phyloP scores from a whole-genome alignment of 2,113 vertebrate genomes.

The Grus americana region DNA sequence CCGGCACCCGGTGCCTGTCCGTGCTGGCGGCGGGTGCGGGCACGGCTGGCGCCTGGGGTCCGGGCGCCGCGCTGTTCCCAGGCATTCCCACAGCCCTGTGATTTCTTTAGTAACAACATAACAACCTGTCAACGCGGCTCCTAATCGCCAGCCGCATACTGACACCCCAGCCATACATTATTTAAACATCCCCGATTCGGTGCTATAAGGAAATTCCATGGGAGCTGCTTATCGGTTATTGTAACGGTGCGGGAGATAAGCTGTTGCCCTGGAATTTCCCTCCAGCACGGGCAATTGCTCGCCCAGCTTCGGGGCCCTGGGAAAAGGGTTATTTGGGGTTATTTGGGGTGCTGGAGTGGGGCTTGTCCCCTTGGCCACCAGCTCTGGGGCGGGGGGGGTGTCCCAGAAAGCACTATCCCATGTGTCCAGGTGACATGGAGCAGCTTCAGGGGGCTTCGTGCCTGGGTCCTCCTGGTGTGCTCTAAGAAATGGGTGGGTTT shows the following conservation, averaged over 20 bases:
- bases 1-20: background rate
- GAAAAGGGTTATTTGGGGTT: background rate
- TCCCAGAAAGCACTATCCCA: background rate
- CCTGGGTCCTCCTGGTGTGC: fast-evolving
- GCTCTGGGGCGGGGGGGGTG: background rate
- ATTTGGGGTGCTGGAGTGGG: background rate
- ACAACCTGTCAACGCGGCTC: background rate
- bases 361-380: background rate
- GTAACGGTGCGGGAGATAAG: background rate
- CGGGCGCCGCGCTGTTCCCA: background rate
- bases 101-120: background rate
- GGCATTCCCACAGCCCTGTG: background rate
- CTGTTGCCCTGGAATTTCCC: background rate
- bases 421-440: fast-evolving
- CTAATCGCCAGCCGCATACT: background rate
- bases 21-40: fast-evolving
- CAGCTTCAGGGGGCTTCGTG: fast-evolving
- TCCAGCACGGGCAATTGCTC: fast-evolving
- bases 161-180: background rate
- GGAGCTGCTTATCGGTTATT: background rate
- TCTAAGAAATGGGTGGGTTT: background rate
- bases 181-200: background rate
- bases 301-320: fast-evolving
- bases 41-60: background rate
- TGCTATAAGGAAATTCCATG: slow-evolving; percentile 23